Conservation (phyloP, 2,797 vertebrate genomes). For the Falco cherrug region DNA sequence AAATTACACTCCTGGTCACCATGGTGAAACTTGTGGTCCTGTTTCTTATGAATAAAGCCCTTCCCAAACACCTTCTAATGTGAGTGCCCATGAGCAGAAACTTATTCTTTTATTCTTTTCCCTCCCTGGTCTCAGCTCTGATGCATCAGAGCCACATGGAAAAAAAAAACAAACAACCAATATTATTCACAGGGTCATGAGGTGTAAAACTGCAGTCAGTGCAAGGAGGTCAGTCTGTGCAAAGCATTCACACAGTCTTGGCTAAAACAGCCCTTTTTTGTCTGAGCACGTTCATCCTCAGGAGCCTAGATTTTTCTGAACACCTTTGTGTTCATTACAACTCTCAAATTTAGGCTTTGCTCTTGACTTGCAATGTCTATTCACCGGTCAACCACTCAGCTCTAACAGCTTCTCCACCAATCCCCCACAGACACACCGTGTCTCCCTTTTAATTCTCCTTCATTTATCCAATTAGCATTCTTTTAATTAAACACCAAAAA, state of each 20-base stretch:
- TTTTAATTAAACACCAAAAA: conserved; percentile 41
- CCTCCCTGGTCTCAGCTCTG: neutral
- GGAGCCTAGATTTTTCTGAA: neutral
- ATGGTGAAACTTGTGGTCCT: neutral
- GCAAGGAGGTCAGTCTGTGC: neutral
- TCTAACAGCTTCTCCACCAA: neutral
- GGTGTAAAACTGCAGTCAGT: neutral
- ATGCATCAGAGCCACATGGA: neutral
- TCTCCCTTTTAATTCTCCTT: conserved; percentile 35
- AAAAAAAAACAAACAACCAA: neutral
- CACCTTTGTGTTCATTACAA: neutral
- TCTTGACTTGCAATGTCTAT: conserved; percentile 20
- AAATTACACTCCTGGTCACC: conserved; percentile 14
- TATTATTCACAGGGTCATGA: neutral
- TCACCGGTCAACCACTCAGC: neutral
- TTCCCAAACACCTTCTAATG: neutral
- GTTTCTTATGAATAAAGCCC: conserved; percentile 16
- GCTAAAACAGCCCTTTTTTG: neutral
- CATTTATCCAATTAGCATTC: conserved; percentile 40
- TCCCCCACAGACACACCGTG: neutral
- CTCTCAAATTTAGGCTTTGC: neutral
- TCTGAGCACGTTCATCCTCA: neutral
- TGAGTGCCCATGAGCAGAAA: neutral
- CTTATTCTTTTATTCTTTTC: neutral
- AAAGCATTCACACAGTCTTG: neutral